Evolutionary conservation across 53 echinoderm and acorn worm genomes (phyloP).

Genomic region (Holothuria leucospilota): DNA sequence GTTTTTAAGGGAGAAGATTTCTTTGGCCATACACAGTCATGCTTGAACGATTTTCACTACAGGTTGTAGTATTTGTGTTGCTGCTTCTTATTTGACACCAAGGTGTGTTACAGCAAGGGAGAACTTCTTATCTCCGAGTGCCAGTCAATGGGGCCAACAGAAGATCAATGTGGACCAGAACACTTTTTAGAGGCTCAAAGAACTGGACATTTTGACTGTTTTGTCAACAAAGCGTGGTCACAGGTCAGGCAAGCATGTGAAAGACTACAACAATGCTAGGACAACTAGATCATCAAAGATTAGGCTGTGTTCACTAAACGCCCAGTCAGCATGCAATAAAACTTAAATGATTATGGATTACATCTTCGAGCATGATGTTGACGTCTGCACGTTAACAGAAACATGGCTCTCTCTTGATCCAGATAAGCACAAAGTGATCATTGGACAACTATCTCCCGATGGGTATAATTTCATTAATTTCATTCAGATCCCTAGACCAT

Average conservation of each 20-base stretch:
- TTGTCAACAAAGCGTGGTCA: neutral
- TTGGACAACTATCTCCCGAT: neutral
- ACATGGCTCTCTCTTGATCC: conserved; percentile 23
- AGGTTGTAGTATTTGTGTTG: neutral
- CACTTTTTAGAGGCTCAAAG: neutral
- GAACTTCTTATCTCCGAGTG: neutral
- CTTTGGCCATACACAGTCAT: neutral
- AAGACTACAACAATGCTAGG: neutral
- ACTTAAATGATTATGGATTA: neutral
- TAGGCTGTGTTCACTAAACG: neutral
- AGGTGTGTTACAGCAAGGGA: neutral
- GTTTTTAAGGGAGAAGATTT: no score
- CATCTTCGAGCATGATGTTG: neutral
- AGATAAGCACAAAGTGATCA: neutral
- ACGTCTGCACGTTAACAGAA: neutral
- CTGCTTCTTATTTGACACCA: neutral
- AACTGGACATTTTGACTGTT: neutral
- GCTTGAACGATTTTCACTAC: neutral
- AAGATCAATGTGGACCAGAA: neutral
- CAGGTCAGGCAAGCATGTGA: conserved; percentile 7
- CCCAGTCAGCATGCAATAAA: neutral
- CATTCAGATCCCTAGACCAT: no score
- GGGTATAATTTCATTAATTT: neutral
- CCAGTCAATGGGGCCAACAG: neutral
- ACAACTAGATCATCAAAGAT: neutral